These are phyloP conservation scores for Cotesia typhae DNA, from an alignment of 1,140 invertebrate genomes.

Conservation along the genomic window DNA sequence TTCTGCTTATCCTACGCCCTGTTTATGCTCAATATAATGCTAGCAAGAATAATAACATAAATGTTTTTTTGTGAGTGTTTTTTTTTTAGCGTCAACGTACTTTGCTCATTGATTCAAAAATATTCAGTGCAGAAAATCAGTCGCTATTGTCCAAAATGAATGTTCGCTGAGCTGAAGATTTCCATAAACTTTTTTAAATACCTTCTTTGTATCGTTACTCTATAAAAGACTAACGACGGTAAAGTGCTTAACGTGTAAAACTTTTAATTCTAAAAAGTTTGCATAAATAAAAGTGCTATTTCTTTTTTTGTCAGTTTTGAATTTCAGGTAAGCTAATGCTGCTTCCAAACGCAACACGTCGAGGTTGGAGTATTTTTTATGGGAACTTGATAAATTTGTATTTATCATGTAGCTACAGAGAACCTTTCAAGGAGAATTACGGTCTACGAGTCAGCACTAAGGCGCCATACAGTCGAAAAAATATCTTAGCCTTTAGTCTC, in stretches of 20 bases:
- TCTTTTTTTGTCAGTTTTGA: too few relatives aligned
- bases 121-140: constrained; percentile 6
- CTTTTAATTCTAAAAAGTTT: too few relatives aligned
- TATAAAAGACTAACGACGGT: too few relatives aligned
- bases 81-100: not conserved
- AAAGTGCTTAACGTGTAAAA: too few relatives aligned
- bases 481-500: constrained; percentile 17
- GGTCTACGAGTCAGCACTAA: constrained; percentile 28
- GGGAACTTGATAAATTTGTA: constrained; percentile 7
- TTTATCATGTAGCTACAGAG: not conserved
- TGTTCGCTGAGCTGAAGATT: not conserved
- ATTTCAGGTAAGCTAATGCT: too few relatives aligned
- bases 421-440: constrained; percentile 25
- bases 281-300: too few relatives aligned
- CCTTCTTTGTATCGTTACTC: too few relatives aligned
- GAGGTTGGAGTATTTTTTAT: not conserved
- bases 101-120: constrained; percentile 9
- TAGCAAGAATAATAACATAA: not conserved
- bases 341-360: not conserved
- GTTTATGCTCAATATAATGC: too few relatives aligned
- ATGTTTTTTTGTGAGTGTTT: not conserved
- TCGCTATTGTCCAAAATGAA: constrained; percentile 3
- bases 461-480: constrained; percentile 43
- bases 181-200: too few relatives aligned
- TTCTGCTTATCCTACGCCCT: too few relatives aligned